Percentiles rank a stretch among this genome's conserved stretches.
Conservation (phyloP, 2,888 invertebrate genomes). For the Nasonia oneida region DNA sequence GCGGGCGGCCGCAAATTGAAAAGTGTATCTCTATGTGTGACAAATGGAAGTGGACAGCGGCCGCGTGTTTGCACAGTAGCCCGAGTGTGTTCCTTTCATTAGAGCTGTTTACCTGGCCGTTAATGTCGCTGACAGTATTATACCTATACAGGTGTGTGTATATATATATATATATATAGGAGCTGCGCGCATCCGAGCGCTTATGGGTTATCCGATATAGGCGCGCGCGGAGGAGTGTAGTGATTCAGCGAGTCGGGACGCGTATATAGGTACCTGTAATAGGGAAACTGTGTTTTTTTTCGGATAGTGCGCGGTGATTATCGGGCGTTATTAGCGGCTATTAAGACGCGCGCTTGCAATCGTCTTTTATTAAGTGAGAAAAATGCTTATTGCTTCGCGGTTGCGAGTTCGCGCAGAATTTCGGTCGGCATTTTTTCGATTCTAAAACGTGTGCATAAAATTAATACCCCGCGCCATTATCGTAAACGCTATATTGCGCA, state of each 20-base stretch:
- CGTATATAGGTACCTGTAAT: too few species aligned
- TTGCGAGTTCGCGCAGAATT: neutral
- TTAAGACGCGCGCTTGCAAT: neutral
- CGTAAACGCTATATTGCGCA: too few species aligned
- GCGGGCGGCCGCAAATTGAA: neutral
- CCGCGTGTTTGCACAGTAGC: slow-evolving; percentile 12
- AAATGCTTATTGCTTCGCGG: too few species aligned
- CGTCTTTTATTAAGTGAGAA: neutral
- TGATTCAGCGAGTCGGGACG: neutral
- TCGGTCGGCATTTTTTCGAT: neutral
- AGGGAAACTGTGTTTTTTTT: too few species aligned
- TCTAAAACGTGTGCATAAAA: neutral
- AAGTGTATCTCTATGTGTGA: neutral
- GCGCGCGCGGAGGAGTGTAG: neutral
- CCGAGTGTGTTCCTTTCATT: slow-evolving; percentile 44
- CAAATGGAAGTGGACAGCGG: slow-evolving; percentile 21
- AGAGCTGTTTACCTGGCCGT: slow-evolving; percentile 36
- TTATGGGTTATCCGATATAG: neutral
- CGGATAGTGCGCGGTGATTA: neutral
- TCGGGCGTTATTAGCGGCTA: neutral
- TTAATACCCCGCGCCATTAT: neutral
- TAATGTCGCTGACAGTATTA: slow-evolving; percentile 17
- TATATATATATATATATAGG: neutral
- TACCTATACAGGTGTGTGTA: neutral
- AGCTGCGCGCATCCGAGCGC: neutral